phyloP scores from a whole-genome alignment of 2,888 invertebrate genomes.

The Limnephilus lunatus region DNA sequence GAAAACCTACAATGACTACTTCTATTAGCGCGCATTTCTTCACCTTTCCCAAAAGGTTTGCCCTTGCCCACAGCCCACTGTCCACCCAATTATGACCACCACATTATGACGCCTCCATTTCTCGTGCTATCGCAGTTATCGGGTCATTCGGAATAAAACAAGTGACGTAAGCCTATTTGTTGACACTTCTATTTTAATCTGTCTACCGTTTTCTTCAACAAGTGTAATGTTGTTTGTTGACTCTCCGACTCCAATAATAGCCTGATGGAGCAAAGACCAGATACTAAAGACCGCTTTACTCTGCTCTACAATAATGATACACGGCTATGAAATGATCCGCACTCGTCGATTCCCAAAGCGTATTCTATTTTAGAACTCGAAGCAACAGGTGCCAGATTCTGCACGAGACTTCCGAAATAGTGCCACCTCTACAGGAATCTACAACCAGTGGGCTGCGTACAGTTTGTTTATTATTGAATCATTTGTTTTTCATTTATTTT shows the following conservation, averaged over 20 bases:
- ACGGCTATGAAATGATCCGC: neutral
- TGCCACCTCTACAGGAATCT: neutral
- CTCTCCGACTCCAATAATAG: conserved; percentile 18
- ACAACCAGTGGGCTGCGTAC: neutral
- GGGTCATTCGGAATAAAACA: neutral
- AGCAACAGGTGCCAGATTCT: conserved; percentile 35
- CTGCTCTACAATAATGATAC: neutral
- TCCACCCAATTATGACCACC: neutral
- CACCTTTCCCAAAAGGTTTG: neutral
- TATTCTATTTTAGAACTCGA: conserved; percentile 25
- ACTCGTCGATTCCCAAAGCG: conserved; percentile 15
- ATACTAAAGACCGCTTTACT: neutral
- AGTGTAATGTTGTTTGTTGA: conserved; percentile 13
- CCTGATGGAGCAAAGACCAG: neutral
- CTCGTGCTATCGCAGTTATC: neutral
- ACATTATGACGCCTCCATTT: neutral
- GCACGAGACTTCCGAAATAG: conserved; percentile 34
- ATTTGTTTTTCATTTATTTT: no score
- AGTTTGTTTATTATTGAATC: neutral
- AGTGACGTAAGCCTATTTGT: conserved; percentile 11
- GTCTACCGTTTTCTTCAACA: conserved; percentile 16
- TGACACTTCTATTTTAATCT: conserved; percentile 13
- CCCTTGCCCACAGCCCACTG: neutral
- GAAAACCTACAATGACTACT: neutral
- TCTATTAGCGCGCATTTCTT: neutral